These are phyloP conservation scores for Apodemia zela DNA, from an alignment of 2,888 invertebrate genomes.

Conservation along the genomic window DNA sequence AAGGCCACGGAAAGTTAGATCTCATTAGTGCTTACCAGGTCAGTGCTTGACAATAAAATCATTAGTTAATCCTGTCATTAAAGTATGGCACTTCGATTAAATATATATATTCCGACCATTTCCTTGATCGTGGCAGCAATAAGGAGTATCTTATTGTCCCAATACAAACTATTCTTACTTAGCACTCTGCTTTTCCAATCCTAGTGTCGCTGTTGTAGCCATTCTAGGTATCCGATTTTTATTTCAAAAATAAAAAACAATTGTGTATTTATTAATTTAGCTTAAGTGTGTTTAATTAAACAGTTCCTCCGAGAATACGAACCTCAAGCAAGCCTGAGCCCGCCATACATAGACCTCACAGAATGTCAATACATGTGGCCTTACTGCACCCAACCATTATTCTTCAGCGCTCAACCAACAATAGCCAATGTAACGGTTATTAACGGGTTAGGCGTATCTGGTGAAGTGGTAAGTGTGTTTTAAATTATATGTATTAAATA, in stretches of 20 bases:
- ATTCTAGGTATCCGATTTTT: too few species aligned
- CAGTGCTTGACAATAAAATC: not conserved
- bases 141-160: too few species aligned
- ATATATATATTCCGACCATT: too few species aligned
- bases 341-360: conserved; percentile 94
- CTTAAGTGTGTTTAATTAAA: conserved; percentile 15
- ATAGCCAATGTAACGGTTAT: conserved; percentile 96
- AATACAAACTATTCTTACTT: too few species aligned
- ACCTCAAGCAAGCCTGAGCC: conserved; percentile 83
- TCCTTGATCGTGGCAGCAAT: too few species aligned
- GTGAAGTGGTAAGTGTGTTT: conserved; percentile 81
- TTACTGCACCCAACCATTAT: conserved; percentile 97
- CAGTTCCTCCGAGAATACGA: conserved; percentile 80
- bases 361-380: conserved; percentile 99
- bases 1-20: conserved; percentile 97
- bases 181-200: too few species aligned
- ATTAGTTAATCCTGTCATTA: not conserved
- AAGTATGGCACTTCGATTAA: not conserved
- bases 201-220: too few species aligned
- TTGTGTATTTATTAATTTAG: too few species aligned
- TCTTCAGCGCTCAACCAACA: conserved; percentile 91
- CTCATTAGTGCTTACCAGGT: conserved; percentile 93
- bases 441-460: conserved; percentile 95
- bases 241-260: too few species aligned
- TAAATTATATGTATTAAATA: too few species aligned